phyloP scores from a whole-genome alignment of 2,797 vertebrate species.

The Orestias chungarensis region DNA sequence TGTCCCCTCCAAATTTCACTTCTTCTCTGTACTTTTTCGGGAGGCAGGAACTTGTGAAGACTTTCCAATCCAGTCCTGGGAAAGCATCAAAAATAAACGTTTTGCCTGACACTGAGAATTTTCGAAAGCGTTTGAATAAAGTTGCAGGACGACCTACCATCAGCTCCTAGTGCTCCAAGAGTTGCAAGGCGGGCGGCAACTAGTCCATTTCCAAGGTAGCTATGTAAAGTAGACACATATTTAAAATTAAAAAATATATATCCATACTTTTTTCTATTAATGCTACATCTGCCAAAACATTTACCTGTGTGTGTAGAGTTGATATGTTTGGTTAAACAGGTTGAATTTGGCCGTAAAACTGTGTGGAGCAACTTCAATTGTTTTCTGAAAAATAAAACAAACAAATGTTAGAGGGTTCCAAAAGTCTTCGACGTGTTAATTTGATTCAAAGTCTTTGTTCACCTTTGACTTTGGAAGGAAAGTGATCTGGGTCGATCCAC shows the following conservation, averaged over 20 bases:
- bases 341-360: slow-evolving; percentile 90
- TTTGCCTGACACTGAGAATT: slow-evolving; percentile 9
- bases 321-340: slow-evolving; percentile 93
- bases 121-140: slow-evolving; percentile 14
- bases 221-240: slow-evolving; percentile 61
- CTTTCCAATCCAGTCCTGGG: slow-evolving; percentile 82
- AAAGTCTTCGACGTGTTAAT: background rate
- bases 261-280: slow-evolving; percentile 11
- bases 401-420: slow-evolving; percentile 14
- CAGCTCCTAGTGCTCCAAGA: slow-evolving; percentile 88
- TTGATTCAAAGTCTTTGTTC: slow-evolving; percentile 32
- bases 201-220: slow-evolving; percentile 96
- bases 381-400: slow-evolving; percentile 87
- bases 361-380: slow-evolving; percentile 84
- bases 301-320: slow-evolving; percentile 97
- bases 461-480: slow-evolving; percentile 94
- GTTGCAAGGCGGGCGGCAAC: slow-evolving; percentile 90
- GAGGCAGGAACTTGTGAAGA: slow-evolving; percentile 94
- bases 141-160: slow-evolving; percentile 79
- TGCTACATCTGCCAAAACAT: slow-evolving; percentile 9
- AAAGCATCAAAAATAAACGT: slow-evolving; percentile 30
- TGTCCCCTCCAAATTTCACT: slow-evolving; percentile 90
- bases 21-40: slow-evolving; percentile 92
- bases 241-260: slow-evolving; percentile 5
- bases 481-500: slow-evolving; percentile 97